A percentile compares a stretch with the other conserved stretches of the same genome.
Evolutionary conservation across 2,888 invertebrate genomes (phyloP).

Genomic region (Tetrapedia diversipes): DNA sequence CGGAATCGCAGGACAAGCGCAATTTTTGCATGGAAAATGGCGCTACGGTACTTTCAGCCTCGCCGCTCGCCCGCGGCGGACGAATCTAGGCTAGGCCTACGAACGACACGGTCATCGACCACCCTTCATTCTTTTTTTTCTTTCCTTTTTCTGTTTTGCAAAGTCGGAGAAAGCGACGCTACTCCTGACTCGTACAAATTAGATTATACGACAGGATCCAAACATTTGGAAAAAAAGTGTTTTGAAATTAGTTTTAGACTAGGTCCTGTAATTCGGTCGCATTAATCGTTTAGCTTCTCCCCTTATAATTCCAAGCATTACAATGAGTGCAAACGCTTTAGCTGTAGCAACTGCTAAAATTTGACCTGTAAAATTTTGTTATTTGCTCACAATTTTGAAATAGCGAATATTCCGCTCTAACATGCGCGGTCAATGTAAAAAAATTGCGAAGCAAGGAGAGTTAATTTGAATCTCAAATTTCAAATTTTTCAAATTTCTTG

Average conservation of each 20-base stretch:
- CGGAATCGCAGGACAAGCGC: conserved; percentile 75
- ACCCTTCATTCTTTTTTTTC: conserved; percentile 64
- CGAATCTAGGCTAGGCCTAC: conserved; percentile 76
- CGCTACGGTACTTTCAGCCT: conserved; percentile 79
- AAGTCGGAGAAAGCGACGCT: conserved; percentile 64
- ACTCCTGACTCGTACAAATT: conserved; percentile 50
- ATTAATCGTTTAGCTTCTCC: too few relatives aligned
- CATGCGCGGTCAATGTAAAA: too few relatives aligned
- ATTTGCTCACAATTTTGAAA: too few relatives aligned
- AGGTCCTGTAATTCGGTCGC: too few relatives aligned
- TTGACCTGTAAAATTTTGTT: too few relatives aligned
- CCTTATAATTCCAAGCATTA: too few relatives aligned
- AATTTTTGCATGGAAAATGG: conserved; percentile 77
- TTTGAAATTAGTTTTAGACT: too few relatives aligned
- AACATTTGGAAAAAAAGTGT: background rate
- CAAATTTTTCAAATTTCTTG: too few relatives aligned
- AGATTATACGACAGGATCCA: conserved; percentile 16
- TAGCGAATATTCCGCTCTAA: too few relatives aligned
- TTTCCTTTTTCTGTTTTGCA: conserved; percentile 42
- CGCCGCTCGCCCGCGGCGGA: conserved; percentile 69
- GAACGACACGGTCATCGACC: conserved; percentile 72
- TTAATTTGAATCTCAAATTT: background rate
- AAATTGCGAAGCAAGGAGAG: too few relatives aligned
- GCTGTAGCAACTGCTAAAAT: too few relatives aligned
- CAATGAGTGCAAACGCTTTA: too few relatives aligned